Base-by-base conservation (phyloP, 1,140 invertebrate species). In the Drosophila cardini region DNA sequence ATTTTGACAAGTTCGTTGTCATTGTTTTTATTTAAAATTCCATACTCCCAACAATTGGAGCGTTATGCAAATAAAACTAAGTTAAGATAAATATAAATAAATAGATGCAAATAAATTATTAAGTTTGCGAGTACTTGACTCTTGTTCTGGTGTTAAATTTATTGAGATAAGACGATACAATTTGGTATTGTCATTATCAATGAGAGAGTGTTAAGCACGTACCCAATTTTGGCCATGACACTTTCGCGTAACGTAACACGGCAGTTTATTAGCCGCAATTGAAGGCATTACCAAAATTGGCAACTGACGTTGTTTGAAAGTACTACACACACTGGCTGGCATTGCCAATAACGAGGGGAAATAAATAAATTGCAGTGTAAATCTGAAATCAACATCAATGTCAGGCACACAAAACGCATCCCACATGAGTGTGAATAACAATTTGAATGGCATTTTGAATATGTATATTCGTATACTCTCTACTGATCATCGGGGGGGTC, bases 221-320 rank as follows among this genome's bases (percentile, higher is more conserved):
- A 69, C 80, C 80, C 43, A 79, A 83, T 85, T 85, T 78, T 81
- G 81, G 78, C 78, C 82, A 53, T 81, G 78, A 85, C 75, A 85
- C 78, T 86, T 65, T 79, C 72, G 79, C 69, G 82, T 80, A 80
- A 72, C 77, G 72, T 50, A 80, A 72, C 68, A 63, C 26, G 68
- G 40, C 61, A 32, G 60, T 63, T 55, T 71, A 63, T 71, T 55
- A 64, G 50, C 61, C 48, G 40, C 62, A 65, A 65, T 65, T 72
- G 62, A 52, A 67, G 70, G 62, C 40, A 48, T 40, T 69, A 61
- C 71, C 71, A 56, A 69, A 73, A 61, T 34, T 11, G 56, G 71
- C 1, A 4, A 11, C 8, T 57, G 43, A 38, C 34, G 36, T 21
- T 65, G 34, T 21, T 13, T 48, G 40, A 21, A 68, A 32, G 32